These are phyloP conservation scores for Chaitophorus viminalis DNA, from an alignment of 2,888 invertebrate species.

Conservation along the genomic window DNA sequence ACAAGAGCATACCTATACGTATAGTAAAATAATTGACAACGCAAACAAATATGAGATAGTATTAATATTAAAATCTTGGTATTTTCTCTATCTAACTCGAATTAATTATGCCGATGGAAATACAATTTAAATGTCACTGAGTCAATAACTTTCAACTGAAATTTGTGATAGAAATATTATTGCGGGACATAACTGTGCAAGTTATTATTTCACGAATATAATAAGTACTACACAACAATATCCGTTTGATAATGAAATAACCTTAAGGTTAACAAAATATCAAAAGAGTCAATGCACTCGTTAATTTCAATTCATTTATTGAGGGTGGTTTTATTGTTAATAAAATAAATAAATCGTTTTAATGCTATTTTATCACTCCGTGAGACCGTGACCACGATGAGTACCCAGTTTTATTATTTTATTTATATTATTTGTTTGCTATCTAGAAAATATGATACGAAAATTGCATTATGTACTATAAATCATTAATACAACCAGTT, in stretches of 20 bases:
- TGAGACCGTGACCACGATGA: too few relatives aligned
- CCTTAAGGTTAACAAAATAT: not conserved
- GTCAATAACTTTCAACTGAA: not conserved
- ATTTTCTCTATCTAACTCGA: not conserved
- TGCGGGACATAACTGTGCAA: not conserved
- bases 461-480: slow-evolving; percentile 15
- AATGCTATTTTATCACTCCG: slow-evolving; percentile 32
- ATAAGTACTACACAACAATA: not conserved
- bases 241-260: not conserved
- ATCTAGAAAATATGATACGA: not conserved
- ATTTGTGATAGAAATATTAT: too few relatives aligned
- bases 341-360: slow-evolving; percentile 34
- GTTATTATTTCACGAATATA: not conserved
- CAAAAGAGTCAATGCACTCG: not conserved
- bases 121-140: not conserved
- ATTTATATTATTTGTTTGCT: not conserved
- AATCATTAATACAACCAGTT: slow-evolving; percentile 3
- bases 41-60: not conserved
- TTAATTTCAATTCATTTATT: slow-evolving; percentile 10
- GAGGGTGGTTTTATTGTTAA: slow-evolving; percentile 18
- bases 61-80: not conserved
- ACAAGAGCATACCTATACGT: not conserved
- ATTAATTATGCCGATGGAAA: not conserved
- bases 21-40: not conserved
- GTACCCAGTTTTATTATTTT: not conserved